A percentile compares a stretch with the other conserved stretches of the same genome.
Evolutionary conservation across 1,140 invertebrate species (phyloP).

Genomic region (Drosophila kohkoa): DNA sequence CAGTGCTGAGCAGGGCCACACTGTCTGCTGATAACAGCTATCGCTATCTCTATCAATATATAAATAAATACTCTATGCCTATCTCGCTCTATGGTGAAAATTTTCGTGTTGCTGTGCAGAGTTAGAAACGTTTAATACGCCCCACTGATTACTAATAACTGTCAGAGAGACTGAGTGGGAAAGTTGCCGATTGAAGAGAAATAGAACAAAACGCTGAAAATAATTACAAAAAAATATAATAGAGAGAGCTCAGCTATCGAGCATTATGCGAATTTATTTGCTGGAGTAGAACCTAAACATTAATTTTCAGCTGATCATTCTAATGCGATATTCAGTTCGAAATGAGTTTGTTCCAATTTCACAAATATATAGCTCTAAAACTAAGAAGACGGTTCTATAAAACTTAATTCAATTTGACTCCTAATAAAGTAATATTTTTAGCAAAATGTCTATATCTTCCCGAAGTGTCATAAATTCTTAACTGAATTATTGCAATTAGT

Average conservation of each 20-base stretch:
- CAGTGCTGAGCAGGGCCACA: constrained; percentile 1
- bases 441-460: not conserved
- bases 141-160: constrained; percentile 25
- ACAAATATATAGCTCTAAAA: too few species aligned
- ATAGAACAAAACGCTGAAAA: not conserved
- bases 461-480: not conserved
- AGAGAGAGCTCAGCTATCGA: not conserved
- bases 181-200: not conserved
- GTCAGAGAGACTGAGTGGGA: not conserved
- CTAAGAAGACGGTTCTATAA: not conserved
- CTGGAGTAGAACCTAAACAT: too few species aligned
- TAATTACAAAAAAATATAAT: not conserved
- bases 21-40: constrained; percentile 25
- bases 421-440: too few species aligned
- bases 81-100: constrained; percentile 2
- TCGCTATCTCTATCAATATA: constrained; percentile 16
- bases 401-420: not conserved
- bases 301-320: too few species aligned
- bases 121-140: constrained; percentile 15
- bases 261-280: not conserved
- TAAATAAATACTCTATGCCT: not conserved
- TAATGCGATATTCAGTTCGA: too few species aligned
- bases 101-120: not conserved
- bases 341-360: too few species aligned
- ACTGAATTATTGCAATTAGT: too few species aligned